Evolutionary conservation across 2,888 invertebrate species (phyloP).

Genomic region (Corbicula japonica): DNA sequence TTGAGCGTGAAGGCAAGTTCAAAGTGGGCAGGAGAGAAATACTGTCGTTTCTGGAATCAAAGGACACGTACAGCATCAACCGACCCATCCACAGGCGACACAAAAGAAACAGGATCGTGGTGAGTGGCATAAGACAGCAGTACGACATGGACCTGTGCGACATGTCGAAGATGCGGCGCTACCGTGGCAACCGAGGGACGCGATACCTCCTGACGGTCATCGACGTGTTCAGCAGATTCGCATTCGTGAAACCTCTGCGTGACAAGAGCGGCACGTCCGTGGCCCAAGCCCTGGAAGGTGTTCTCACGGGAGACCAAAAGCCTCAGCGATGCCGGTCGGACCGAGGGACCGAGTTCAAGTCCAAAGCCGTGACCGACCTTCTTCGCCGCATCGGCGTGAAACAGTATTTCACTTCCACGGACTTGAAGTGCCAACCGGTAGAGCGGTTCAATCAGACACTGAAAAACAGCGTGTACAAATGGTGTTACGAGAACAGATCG

Average conservation of each 20-base stretch:
- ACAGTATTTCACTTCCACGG: not conserved
- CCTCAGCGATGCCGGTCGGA: not conserved
- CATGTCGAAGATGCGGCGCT: too few relatives aligned
- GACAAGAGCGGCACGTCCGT: too few relatives aligned
- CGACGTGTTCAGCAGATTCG: too few relatives aligned
- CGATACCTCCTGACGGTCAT: too few relatives aligned
- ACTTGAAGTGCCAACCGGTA: not conserved
- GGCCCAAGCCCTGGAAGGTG: not conserved
- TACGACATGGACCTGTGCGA: too few relatives aligned
- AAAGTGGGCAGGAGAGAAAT: not conserved
- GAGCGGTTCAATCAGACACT: not conserved
- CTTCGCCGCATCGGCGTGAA: not conserved
- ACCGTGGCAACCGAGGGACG: too few relatives aligned
- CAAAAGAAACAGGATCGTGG: not conserved
- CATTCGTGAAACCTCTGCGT: too few relatives aligned
- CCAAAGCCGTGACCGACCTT: not conserved
- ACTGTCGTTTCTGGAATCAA: too few relatives aligned
- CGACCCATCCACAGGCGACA: not conserved
- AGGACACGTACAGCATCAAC: constrained; percentile 8
- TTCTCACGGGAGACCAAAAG: not conserved
- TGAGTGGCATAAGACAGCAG: not conserved
- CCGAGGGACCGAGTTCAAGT: not conserved
- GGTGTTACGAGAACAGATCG: not conserved
- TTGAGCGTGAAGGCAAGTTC: not conserved
- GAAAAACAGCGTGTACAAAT: not conserved